Conservation (phyloP, 2,888 invertebrate species). For the Amblyjoppa fuscipennis region DNA sequence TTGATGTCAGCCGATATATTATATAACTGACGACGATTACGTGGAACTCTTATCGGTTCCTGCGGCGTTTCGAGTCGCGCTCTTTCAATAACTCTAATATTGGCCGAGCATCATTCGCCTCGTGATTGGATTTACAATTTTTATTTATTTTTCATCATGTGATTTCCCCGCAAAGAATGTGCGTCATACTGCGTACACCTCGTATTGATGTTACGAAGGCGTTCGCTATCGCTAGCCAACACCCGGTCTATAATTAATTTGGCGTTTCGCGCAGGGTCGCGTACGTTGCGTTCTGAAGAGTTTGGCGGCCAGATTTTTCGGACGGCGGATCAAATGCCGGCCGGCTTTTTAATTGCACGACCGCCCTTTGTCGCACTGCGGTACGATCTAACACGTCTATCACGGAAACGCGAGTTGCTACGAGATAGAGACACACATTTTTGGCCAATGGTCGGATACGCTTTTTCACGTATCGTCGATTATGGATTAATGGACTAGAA, state of each 20-base stretch:
- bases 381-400: conserved; percentile 26
- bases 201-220: not conserved
- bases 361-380: conserved; percentile 43
- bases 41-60: not conserved
- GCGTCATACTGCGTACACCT: not conserved
- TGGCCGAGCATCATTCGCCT: not conserved
- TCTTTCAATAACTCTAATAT: not conserved
- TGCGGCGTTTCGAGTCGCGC: not conserved
- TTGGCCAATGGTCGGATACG: conserved; percentile 12
- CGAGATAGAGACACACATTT: conserved; percentile 14
- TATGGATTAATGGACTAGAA: conserved; percentile 51
- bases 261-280: conserved; percentile 5
- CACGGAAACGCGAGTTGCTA: conserved; percentile 1
- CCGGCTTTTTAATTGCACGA: not conserved
- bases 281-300: not conserved
- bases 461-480: conserved; percentile 45
- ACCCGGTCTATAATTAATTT: conserved; percentile 42
- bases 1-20: not conserved
- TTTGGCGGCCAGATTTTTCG: not conserved
- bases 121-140: not conserved
- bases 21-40: conserved; percentile 1
- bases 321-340: not conserved
- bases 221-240: conserved; percentile 17
- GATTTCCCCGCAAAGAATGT: not conserved
- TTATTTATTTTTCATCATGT: not conserved